Evolutionary conservation across 2,888 invertebrate species (phyloP), one percentile per base, ranked within the genome.

Genomic region (Drosophila hamatofila): DNA sequence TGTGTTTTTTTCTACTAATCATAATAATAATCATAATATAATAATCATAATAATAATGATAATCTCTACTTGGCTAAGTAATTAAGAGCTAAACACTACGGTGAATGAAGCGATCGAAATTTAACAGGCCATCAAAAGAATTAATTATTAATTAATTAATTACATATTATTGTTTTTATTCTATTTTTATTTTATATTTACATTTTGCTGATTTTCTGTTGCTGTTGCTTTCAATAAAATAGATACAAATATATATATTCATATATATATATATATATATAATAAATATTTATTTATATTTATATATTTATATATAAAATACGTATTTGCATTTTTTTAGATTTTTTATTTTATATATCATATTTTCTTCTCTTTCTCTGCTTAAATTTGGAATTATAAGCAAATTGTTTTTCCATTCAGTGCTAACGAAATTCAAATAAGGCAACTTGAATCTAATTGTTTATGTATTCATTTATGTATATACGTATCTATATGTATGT

Each of bases 401-500:
- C 76, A 66, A 78, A 71, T 71, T 9, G 52, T 37, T 37, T 59
- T n/a, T 49, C 39, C 63, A 48, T 48, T 82, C 75, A 84, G 81
- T 83, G 84, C 83, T 83, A 83, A 87, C 90, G 75, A 89, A 89
- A 87, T 89, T 85, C 85, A 88, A 89, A 89, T 87, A 87, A 90
- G 87, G 90, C 87, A 87, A 87, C 86, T 87, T 89, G 86, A 89
- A 89, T 87, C 90, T 87, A 83, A 89, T 75, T 89, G 65, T 79
- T 66, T 72, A 66, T 78, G 37, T 70, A 49, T 74, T 51, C 68
- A 41, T 74, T 23, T 30, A 3, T 30, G 11, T 30, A 11, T 30
- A 30, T 30, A 7, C 3, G 11, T 30, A 30, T 30, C 9, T 30
- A 11, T 73, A 55, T 51, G 9, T 33, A 33, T 52, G 21, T 52